Evolutionary conservation across 1,140 invertebrate genomes (phyloP), one percentile per base, ranked within the genome.

Genomic region (Leucophenga varia): DNA sequence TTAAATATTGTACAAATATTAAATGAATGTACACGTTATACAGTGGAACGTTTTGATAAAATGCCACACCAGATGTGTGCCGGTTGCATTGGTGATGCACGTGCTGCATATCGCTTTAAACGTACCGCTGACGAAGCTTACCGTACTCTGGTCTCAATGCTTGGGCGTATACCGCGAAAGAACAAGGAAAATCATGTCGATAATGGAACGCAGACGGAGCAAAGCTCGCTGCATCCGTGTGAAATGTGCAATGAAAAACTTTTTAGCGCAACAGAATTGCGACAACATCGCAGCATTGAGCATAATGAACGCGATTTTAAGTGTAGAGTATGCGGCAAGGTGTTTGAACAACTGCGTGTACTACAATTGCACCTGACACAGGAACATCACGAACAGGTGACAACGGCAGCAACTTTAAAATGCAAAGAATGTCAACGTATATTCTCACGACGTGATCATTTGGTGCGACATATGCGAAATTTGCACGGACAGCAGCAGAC

Each of bases 31-130:
- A 68, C 65, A 6, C 42, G 52, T 1, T 67, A 70, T 41, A 59
- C 48, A n/a, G 64, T 67, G 25, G 52, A 59, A 16, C 47, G 57
- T 3, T 50, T 18, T 37, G 54, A 60, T 14, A 37, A 59, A 10
- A 51, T 72, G 54, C 70, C 70, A 9, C 47, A 55, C 28, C 48
- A 68, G 32, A 68, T 73, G 51, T 73, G 70, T 35, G 47, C 41
- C 28, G 35, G 35, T 5, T 73, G 70, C 36, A 55, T 60, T 16
- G 59, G 56, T 17, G 53, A 47, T 1, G 70, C 70, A 12, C 54
- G 60, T 16, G 48, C 51, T n/a, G 70, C 70, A 30, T 73, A 57
- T 22, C 55, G 64, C 19, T 73, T 73, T 5, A 73, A 70, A 45
- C 45, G 46, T 13, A 45, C 57, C 3, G 63, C 59, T 1, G 70